A percentile compares a stretch with the other conserved stretches of the same genome.
Conservation (phyloP, 1,140 invertebrate genomes). For the Leguminivora glycinivorella region DNA sequence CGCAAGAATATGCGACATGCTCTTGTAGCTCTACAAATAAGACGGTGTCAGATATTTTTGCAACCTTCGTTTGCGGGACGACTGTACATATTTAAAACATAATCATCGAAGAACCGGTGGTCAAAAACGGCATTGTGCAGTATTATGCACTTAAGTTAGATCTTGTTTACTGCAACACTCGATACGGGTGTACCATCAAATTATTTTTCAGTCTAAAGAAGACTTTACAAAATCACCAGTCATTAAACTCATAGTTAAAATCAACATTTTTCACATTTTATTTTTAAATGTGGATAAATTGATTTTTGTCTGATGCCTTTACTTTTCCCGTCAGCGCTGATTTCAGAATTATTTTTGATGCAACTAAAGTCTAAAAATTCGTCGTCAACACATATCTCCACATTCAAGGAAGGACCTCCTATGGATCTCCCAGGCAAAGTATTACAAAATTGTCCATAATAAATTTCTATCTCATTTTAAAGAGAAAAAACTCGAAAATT, state of each 20-base stretch:
- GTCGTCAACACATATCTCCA: neutral
- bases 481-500: neutral
- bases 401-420: neutral
- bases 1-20: too few relatives aligned
- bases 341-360: neutral
- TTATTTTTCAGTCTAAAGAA: neutral
- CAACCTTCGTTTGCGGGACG: neutral
- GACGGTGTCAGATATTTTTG: too few relatives aligned
- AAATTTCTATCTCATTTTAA: neutral
- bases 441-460: neutral
- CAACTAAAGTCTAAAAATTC: neutral
- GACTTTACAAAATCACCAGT: neutral
- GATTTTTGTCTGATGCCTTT: neutral
- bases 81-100: neutral
- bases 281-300: neutral
- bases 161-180: neutral
- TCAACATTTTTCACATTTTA: neutral
- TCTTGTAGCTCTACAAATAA: too few relatives aligned
- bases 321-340: neutral
- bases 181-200: neutral
- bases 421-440: neutral
- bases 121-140: neutral
- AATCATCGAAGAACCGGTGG: neutral
- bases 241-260: neutral
- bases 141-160: neutral